Conservation (phyloP, 2,113 vertebrate species). For the Nesogale talazaci region DNA sequence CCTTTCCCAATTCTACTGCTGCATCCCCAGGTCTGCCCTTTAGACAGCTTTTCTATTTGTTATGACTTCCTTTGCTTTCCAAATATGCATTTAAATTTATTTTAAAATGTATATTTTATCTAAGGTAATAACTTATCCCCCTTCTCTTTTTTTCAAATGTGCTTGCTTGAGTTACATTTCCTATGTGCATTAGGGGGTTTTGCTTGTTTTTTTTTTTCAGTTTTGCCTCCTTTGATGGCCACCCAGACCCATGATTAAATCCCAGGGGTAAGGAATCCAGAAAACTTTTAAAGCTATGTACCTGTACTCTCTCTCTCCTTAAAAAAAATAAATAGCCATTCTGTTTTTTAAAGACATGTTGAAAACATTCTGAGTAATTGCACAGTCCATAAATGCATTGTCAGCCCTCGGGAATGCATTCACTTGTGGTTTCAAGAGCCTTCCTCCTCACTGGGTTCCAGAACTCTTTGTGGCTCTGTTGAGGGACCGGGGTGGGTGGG, state of each 20-base stretch:
- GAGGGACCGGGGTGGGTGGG: too few species aligned
- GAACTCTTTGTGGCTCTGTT: constrained; percentile 11
- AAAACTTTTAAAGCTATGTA: too few species aligned
- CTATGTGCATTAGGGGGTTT: neutral
- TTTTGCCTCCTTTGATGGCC: too few species aligned
- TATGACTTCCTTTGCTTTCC: neutral
- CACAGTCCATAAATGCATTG: neutral
- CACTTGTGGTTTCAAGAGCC: neutral
- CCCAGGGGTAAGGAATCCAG: too few species aligned
- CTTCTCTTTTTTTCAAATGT: constrained; percentile 12
- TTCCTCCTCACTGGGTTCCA: neutral
- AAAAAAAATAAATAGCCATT: too few species aligned
- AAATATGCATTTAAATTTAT: constrained; percentile 14
- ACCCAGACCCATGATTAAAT: too few species aligned
- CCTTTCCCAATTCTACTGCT: too few species aligned
- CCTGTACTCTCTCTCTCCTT: too few species aligned
- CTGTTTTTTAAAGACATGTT: too few species aligned
- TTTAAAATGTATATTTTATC: neutral
- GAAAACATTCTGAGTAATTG: too few species aligned
- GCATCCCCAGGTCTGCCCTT: neutral
- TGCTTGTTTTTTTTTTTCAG: too few species aligned
- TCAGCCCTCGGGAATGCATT: neutral
- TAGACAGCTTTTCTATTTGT: neutral
- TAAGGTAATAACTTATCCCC: neutral
- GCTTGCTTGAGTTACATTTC: neutral